A percentile compares a stretch with the other conserved stretches of the same genome.
Evolutionary conservation across 2,113 vertebrate species (phyloP).

Genomic region (Ursus arctos): DNA sequence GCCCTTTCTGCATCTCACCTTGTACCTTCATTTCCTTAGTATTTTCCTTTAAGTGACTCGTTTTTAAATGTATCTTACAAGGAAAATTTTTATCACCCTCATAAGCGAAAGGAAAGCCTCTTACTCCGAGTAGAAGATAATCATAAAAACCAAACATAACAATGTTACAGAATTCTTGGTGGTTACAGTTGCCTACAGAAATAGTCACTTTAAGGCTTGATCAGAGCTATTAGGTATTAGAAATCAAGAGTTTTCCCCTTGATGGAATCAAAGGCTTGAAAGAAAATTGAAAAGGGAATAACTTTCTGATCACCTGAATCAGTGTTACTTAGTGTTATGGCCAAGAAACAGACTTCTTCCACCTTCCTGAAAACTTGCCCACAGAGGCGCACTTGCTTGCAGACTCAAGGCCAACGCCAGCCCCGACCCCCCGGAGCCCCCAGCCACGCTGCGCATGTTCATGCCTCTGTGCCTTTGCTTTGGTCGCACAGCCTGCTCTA

Average conservation of each 20-base stretch:
- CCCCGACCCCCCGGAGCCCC: accelerated
- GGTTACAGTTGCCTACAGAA: not conserved
- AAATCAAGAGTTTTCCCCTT: not conserved
- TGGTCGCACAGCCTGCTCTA: accelerated
- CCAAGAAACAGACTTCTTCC: not conserved
- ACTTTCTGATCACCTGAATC: not conserved
- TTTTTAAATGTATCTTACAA: not conserved
- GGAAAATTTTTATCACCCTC: not conserved
- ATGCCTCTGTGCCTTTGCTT: not conserved
- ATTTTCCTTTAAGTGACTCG: not conserved
- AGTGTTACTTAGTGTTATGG: not conserved
- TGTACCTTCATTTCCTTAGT: not conserved
- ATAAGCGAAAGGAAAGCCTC: not conserved
- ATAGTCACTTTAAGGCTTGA: not conserved
- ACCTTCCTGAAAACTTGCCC: not conserved
- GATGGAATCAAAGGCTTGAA: not conserved
- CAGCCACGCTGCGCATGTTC: accelerated
- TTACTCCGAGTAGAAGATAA: not conserved
- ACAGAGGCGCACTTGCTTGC: not conserved
- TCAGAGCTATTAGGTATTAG: not conserved
- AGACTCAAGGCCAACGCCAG: not conserved
- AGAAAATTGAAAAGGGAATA: not conserved
- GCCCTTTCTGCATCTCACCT: not conserved
- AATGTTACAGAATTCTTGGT: not conserved
- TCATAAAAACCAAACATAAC: not conserved